These are phyloP conservation scores for Rhagophthalmus giganteus DNA, from an alignment of 2,888 invertebrate species.

Conservation along the genomic window DNA sequence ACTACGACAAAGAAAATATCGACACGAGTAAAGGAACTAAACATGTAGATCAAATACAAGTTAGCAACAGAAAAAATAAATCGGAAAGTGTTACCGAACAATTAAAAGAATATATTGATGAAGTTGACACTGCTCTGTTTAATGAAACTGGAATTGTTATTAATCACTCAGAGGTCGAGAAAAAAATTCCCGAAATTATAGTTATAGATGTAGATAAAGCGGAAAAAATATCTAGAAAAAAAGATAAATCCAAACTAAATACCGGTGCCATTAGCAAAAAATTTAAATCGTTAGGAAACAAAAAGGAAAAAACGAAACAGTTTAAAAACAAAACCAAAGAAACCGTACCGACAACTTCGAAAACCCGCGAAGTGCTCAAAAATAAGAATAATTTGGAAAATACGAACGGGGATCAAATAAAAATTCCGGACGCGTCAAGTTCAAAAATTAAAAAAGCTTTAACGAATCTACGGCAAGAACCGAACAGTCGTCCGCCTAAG, in stretches of 20 bases:
- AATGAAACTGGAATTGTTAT: conserved; percentile 46
- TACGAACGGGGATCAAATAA: conserved; percentile 11
- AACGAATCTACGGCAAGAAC: conserved; percentile 55
- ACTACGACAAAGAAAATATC: conserved; percentile 37
- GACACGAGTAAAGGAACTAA: conserved; percentile 34
- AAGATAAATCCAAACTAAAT: conserved; percentile 39
- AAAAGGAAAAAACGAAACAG: conserved; percentile 20
- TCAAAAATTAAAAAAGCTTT: conserved; percentile 59
- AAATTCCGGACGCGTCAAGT: conserved; percentile 14
- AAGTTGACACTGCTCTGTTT: conserved; percentile 48
- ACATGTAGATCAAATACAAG: conserved; percentile 32
- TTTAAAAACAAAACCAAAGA: conserved; percentile 26
- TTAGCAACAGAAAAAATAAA: conserved; percentile 16
- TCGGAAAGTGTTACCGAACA: conserved; percentile 48
- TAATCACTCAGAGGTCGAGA: conserved; percentile 30
- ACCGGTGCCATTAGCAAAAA: conserved; percentile 23
- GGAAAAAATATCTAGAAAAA: conserved; percentile 46
- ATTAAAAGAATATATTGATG: conserved; percentile 50
- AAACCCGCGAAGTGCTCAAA: conserved; percentile 36
- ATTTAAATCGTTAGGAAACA: conserved; percentile 40
- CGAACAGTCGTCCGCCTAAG: conserved; percentile 46
- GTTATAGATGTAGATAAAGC: conserved; percentile 54
- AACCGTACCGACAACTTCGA: conserved; percentile 38
- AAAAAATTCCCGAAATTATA: conserved; percentile 44
- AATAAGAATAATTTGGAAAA: conserved; percentile 8